Conservation (phyloP, 2,888 invertebrate species). For the Euspilapteryx auroguttella region DNA sequence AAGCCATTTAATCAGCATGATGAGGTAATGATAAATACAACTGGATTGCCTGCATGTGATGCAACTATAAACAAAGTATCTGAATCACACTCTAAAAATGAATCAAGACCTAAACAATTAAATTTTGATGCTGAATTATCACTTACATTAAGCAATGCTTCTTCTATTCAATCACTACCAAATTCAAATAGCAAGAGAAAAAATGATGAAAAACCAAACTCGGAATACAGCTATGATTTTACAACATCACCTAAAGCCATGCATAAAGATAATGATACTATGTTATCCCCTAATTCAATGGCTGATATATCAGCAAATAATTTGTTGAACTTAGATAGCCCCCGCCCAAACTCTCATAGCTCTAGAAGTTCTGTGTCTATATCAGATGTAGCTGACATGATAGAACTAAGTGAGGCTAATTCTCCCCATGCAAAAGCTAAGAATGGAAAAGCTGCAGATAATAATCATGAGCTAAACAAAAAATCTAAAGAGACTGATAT, state of each 20-base stretch:
- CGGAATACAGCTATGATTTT: slow-evolving; percentile 43
- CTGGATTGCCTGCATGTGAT: no score
- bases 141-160: no score
- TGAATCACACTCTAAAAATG: no score
- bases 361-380: slow-evolving; percentile 41
- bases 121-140: no score
- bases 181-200: no score
- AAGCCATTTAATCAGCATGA: slow-evolving; percentile 31
- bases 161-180: no score
- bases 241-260: slow-evolving; percentile 22
- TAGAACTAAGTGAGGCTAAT: slow-evolving; percentile 32
- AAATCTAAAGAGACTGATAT: slow-evolving; percentile 14
- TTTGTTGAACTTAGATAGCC: slow-evolving; percentile 16
- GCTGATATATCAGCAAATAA: slow-evolving; percentile 14
- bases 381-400: slow-evolving; percentile 46
- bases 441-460: neutral
- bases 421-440: slow-evolving; percentile 9
- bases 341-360: slow-evolving; percentile 26
- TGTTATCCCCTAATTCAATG: slow-evolving; percentile 10
- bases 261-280: slow-evolving; percentile 13
- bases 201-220: no score
- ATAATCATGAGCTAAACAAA: slow-evolving; percentile 6
- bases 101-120: no score
- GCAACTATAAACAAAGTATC: no score
- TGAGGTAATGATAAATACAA: slow-evolving; percentile 28